Percentiles rank a stretch among this genome's conserved stretches.
These are phyloP conservation scores for Drosophila ogumai DNA, from an alignment of 1,140 invertebrate species.

Conservation along the genomic window DNA sequence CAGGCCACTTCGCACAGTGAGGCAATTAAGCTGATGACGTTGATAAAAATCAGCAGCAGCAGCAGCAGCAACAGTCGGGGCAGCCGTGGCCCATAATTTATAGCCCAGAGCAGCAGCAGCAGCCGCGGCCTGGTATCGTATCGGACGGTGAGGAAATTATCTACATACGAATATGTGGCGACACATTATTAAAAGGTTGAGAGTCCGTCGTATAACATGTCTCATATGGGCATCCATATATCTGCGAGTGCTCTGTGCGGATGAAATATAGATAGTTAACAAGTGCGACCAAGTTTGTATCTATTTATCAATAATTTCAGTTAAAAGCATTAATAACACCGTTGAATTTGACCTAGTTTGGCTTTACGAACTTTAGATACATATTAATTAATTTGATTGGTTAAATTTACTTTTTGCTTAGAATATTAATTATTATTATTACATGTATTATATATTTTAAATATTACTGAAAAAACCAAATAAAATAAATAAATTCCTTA, in stretches of 20 bases:
- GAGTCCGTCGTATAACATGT: slow-evolving; percentile 51
- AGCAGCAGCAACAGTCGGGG: slow-evolving; percentile 38
- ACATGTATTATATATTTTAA: no score
- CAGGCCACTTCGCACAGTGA: slow-evolving; percentile 65
- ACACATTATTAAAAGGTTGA: slow-evolving; percentile 73
- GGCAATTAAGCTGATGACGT: slow-evolving; percentile 84
- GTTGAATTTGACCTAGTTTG: slow-evolving; percentile 21
- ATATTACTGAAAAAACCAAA: neutral
- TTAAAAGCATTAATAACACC: slow-evolving; percentile 25
- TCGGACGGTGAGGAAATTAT: slow-evolving; percentile 66
- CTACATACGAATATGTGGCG: slow-evolving; percentile 61
- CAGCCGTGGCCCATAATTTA: slow-evolving; percentile 68
- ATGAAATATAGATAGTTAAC: slow-evolving; percentile 48
- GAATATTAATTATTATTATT: no score
- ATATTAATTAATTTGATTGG: no score
- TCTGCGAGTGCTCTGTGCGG: slow-evolving; percentile 15
- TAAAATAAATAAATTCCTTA: neutral
- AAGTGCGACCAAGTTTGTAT: slow-evolving; percentile 45
- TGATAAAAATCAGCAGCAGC: slow-evolving; percentile 79
- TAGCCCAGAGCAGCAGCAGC: slow-evolving; percentile 42
- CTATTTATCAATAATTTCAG: slow-evolving; percentile 52
- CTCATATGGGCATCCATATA: slow-evolving; percentile 26
- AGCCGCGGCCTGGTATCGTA: slow-evolving; percentile 25
- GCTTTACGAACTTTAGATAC: neutral
- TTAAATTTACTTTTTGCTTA: no score